A percentile compares a stretch with the other conserved stretches of the same genome.
phyloP scores from a whole-genome alignment of 2,888 invertebrate species.

The Eilema sororculum region DNA sequence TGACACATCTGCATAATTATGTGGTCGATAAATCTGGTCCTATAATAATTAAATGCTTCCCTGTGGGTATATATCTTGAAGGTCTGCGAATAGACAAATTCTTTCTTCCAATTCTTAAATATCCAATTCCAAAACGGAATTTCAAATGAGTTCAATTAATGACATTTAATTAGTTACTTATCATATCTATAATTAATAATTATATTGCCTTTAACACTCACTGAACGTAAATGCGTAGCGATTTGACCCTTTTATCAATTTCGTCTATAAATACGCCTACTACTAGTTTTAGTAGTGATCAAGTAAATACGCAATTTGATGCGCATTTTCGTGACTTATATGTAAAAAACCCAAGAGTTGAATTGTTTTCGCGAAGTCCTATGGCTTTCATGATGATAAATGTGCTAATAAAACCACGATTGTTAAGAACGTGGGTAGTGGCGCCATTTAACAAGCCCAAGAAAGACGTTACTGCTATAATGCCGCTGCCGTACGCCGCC shows the following conservation, averaged over 20 bases:
- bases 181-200: conserved; percentile 14
- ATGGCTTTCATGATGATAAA: not conserved
- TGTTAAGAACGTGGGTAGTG: not conserved
- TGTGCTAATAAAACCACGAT: not conserved
- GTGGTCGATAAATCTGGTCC: too few relatives aligned
- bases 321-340: not conserved
- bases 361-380: not conserved
- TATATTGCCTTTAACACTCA: conserved; percentile 13
- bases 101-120: too few relatives aligned
- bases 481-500: not conserved
- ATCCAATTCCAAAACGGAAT: not conserved
- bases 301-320: not conserved
- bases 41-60: too few relatives aligned
- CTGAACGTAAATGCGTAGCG: conserved; percentile 10
- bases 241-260: conserved; percentile 25
- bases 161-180: conserved; percentile 6
- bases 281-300: not conserved
- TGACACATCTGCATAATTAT: too few relatives aligned
- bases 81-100: too few relatives aligned
- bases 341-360: not conserved
- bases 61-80: too few relatives aligned
- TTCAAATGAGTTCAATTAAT: not conserved
- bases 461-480: not conserved
- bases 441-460: conserved; percentile 9
- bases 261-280: conserved; percentile 15